phyloP scores from a whole-genome alignment of 2,888 invertebrate genomes.

The Sesia bembeciformis region DNA sequence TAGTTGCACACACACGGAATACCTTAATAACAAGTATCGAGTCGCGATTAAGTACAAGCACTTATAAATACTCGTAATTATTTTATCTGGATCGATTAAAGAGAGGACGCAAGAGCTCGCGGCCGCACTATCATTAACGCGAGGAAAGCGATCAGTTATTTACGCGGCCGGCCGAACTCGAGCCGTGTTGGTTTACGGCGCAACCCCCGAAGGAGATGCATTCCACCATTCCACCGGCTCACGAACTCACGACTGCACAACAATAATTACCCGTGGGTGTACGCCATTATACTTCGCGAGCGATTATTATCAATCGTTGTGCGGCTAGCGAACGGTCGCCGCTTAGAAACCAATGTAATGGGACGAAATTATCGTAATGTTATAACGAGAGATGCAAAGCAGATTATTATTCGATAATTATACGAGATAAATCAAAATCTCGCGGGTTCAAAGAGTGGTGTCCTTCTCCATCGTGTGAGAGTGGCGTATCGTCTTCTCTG shows the following conservation, averaged over 20 bases:
- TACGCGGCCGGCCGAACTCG: constrained; percentile 39
- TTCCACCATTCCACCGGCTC: constrained; percentile 67
- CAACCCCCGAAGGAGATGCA: constrained; percentile 75
- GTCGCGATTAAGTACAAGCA: constrained; percentile 54
- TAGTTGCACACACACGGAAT: constrained; percentile 36
- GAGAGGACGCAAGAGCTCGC: constrained; percentile 47
- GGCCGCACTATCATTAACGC: constrained; percentile 69
- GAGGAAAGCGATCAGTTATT: constrained; percentile 69
- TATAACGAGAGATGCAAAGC: constrained; percentile 72
- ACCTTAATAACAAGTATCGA: constrained; percentile 43
- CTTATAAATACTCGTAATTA: constrained; percentile 68
- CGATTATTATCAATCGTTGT: constrained; percentile 73
- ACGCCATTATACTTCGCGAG: constrained; percentile 73
- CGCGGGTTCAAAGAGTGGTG: constrained; percentile 35
- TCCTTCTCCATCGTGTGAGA: constrained; percentile 28
- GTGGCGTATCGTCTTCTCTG: constrained; percentile 25
- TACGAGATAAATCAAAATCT: constrained; percentile 67
- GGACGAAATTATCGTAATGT: constrained; percentile 71
- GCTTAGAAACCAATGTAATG: constrained; percentile 68
- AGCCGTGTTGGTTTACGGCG: constrained; percentile 68
- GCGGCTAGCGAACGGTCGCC: constrained; percentile 65
- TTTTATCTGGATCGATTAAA: constrained; percentile 62
- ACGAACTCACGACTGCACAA: constrained; percentile 74
- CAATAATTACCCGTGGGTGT: constrained; percentile 75
- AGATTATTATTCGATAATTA: constrained; percentile 73